These are phyloP conservation scores for Pangasius larnaudii DNA, from an alignment of 2,797 vertebrate species.

Conservation along the genomic window DNA sequence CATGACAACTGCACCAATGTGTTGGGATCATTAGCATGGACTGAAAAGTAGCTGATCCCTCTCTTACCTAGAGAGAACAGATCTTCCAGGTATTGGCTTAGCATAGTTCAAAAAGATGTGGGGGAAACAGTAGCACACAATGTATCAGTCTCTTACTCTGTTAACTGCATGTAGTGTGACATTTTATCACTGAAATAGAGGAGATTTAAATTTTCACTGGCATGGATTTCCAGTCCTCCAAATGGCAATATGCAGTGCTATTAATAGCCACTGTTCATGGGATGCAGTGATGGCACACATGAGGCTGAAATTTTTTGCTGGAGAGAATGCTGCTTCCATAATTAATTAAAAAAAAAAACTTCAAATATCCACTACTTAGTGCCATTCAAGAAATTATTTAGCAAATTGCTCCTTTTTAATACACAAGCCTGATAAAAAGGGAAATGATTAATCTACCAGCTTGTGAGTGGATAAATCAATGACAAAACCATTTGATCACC, in stretches of 20 bases:
- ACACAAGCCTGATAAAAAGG: constrained; percentile 38
- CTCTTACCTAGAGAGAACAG: neutral
- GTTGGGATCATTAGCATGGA: constrained; percentile 15
- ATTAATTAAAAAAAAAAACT: constrained; percentile 43
- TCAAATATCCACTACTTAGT: constrained; percentile 56
- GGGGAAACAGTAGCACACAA: neutral
- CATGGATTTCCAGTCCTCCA: constrained; percentile 32
- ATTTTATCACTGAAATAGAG: neutral
- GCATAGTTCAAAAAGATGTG: neutral
- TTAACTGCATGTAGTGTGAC: neutral
- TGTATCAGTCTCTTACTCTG: neutral
- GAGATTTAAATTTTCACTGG: constrained; percentile 34
- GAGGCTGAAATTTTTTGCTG: constrained; percentile 37
- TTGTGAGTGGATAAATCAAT: constrained; percentile 41
- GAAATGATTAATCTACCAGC: constrained; percentile 41
- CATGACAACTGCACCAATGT: constrained; percentile 26
- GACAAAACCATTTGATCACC: constrained; percentile 34
- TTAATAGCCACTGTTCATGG: constrained; percentile 37
- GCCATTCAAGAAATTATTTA: constrained; percentile 50
- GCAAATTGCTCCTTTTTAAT: constrained; percentile 49
- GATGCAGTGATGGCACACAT: constrained; percentile 31
- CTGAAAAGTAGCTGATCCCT: neutral
- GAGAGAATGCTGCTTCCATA: constrained; percentile 50
- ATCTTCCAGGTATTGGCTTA: neutral
- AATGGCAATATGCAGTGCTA: constrained; percentile 33